These are phyloP conservation scores for Haplochromis burtoni DNA, from an alignment of 2,113 vertebrate species.

Conservation along the genomic window DNA sequence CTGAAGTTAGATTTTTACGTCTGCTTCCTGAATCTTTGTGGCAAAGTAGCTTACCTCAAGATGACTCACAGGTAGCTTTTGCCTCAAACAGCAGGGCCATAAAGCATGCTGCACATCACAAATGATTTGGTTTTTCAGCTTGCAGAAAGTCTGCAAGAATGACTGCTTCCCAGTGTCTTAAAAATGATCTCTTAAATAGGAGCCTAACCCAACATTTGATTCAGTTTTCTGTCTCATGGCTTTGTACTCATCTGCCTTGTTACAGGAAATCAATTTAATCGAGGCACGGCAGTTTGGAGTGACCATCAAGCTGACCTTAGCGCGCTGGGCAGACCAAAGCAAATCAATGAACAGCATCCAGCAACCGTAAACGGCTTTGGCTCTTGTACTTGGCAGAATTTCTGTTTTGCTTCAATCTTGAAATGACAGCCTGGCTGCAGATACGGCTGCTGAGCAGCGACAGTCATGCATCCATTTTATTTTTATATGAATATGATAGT, in stretches of 20 bases:
- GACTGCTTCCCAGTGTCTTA: not conserved
- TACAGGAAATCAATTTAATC: conserved; percentile 15
- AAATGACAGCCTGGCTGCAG: not conserved
- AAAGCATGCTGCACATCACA: not conserved
- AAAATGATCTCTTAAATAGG: not conserved
- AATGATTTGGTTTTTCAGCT: not conserved
- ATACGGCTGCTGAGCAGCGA: not conserved
- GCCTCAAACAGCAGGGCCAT: not conserved
- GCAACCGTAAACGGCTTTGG: not conserved
- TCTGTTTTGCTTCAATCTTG: not conserved
- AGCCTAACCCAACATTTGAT: not conserved
- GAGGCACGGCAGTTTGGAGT: not conserved
- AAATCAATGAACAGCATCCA: not conserved
- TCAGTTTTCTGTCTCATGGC: not conserved
- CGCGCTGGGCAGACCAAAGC: not conserved
- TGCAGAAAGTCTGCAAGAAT: not conserved
- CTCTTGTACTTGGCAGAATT: not conserved
- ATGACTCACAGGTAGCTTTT: not conserved
- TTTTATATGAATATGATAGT: not conserved
- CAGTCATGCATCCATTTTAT: not conserved
- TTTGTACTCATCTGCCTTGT: not conserved
- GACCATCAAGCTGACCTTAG: not conserved
- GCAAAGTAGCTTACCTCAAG: not conserved
- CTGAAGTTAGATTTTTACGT: not conserved
- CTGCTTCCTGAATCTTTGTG: not conserved